Conservation (phyloP, 2,888 invertebrate species). For the Macrosoma leucophasiata region DNA sequence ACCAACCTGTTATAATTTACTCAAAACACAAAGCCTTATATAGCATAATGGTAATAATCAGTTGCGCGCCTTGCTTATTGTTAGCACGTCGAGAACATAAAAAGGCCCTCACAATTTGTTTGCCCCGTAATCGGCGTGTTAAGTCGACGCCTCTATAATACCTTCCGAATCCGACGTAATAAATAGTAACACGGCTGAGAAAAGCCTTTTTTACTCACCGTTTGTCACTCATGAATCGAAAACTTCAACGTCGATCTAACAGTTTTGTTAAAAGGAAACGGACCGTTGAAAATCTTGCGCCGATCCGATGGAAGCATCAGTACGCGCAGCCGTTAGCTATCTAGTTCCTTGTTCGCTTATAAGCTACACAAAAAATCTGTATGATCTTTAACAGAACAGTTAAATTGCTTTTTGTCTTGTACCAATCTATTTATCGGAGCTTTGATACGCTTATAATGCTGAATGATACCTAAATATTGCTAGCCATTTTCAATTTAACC, state of each 20-base stretch:
- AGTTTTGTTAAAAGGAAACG: slow-evolving; percentile 59
- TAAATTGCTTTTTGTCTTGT: slow-evolving; percentile 57
- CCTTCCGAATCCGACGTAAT: slow-evolving; percentile 44
- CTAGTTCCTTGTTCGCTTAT: slow-evolving; percentile 34
- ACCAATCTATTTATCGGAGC: slow-evolving; percentile 38
- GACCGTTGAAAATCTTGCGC: slow-evolving; percentile 65
- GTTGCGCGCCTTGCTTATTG: slow-evolving; percentile 66
- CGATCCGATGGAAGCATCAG: slow-evolving; percentile 59
- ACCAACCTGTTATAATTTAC: slow-evolving; percentile 72
- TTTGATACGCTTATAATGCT: slow-evolving; percentile 38
- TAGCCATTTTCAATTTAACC: slow-evolving; percentile 36
- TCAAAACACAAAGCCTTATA: slow-evolving; percentile 75
- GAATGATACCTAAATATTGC: slow-evolving; percentile 28
- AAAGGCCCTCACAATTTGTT: slow-evolving; percentile 67
- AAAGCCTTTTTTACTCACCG: slow-evolving; percentile 55
- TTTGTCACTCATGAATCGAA: slow-evolving; percentile 58
- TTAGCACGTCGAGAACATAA: slow-evolving; percentile 68
- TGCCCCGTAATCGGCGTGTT: slow-evolving; percentile 60
- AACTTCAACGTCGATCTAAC: slow-evolving; percentile 59
- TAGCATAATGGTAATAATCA: slow-evolving; percentile 72
- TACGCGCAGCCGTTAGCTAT: slow-evolving; percentile 49
- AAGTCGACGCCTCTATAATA: slow-evolving; percentile 40
- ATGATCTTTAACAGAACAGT: slow-evolving; percentile 58
- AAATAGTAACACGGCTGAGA: slow-evolving; percentile 52
- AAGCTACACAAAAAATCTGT: slow-evolving; percentile 48